Evolutionary conservation across 1,140 invertebrate genomes (phyloP), one percentile per base, ranked within the genome.

Genomic region (Notospermus geniculatus): DNA sequence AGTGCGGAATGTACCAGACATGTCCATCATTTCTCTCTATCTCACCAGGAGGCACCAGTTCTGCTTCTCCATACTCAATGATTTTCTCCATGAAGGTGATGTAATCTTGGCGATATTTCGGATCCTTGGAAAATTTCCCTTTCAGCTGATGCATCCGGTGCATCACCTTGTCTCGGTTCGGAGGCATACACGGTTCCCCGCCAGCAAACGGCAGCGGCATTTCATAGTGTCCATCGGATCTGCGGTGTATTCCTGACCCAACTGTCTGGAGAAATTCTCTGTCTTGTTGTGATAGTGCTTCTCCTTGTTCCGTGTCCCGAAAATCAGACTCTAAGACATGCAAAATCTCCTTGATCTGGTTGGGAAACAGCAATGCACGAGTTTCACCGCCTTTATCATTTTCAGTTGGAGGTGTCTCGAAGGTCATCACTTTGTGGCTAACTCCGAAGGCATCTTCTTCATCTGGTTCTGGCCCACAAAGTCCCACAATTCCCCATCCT

Each of bases 211-310:
- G 60, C 27, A 66, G 43, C 2, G 57, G 52, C 52, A 69, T 66
- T 39, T 66, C 59, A 55, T 70, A 70, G 22, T 66, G 63, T 32
- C 62, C 57, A 52, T 69, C 57, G 2, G 50, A 52, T 30, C 25
- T 59, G 13, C 39, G 64, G 1, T 22, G 30, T 59, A 2, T 23
- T 17, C 11, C 57, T 17, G 25, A 66, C n/a, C n/a, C n/a, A n/a
- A n/a, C n/a, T n/a, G n/a, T n/a, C n/a, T n/a, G n/a, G n/a, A n/a
- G n/a, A n/a, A n/a, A 64, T 27, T 50, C 5, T 15, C 27, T 19
- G 43, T 65, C 68, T 15, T 63, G 62, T 23, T 60, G 54, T 19
- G 64, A 69, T 17, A 60, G 19, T n/a, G n/a, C n/a, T n/a, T n/a
- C n/a, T n/a, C n/a, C n/a, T n/a, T n/a, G n/a, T n/a, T n/a, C n/a